Percentiles rank a stretch among this genome's conserved stretches.
Evolutionary conservation across 2,113 vertebrate genomes (phyloP).

Genomic region (Polypterus senegalus): DNA sequence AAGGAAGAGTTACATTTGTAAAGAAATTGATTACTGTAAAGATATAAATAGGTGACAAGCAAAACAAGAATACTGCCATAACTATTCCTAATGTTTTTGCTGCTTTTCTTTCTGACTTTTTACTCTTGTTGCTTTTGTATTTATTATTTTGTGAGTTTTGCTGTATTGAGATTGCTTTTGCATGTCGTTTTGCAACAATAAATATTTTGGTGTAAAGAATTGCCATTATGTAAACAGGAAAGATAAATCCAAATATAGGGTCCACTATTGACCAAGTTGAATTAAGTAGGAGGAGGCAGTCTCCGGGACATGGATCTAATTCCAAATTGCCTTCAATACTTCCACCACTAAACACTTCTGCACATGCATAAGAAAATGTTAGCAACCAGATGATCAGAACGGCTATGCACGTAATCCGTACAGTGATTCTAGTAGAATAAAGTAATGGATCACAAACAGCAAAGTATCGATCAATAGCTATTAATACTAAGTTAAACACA

Average conservation of each 20-base stretch:
- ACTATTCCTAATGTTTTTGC: slow-evolving; percentile 12
- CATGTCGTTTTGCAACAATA: slow-evolving; percentile 4
- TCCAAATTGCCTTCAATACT: neutral
- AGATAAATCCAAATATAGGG: slow-evolving; percentile 1
- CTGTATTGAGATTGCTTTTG: neutral
- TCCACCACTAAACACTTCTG: neutral
- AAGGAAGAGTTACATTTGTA: neutral
- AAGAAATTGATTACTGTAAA: neutral
- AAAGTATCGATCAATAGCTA: slow-evolving; percentile 6
- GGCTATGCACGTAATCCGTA: neutral
- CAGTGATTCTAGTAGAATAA: slow-evolving; percentile 6
- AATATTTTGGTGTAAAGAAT: slow-evolving; percentile 4
- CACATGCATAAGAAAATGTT: neutral
- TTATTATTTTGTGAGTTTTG: neutral
- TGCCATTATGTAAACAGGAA: slow-evolving; percentile 2
- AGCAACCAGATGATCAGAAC: neutral
- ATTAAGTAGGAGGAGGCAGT: slow-evolving; percentile 1
- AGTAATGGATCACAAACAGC: slow-evolving; percentile 9
- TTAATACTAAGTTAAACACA: slow-evolving; percentile 1
- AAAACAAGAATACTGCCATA: slow-evolving; percentile 1
- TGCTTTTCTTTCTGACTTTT: slow-evolving; percentile 3
- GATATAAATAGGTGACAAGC: slow-evolving; percentile 4
- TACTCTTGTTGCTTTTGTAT: neutral
- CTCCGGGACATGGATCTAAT: neutral
- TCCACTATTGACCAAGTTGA: neutral